Conservation (phyloP, 2,888 invertebrate genomes). For the Cantharis rufa region DNA sequence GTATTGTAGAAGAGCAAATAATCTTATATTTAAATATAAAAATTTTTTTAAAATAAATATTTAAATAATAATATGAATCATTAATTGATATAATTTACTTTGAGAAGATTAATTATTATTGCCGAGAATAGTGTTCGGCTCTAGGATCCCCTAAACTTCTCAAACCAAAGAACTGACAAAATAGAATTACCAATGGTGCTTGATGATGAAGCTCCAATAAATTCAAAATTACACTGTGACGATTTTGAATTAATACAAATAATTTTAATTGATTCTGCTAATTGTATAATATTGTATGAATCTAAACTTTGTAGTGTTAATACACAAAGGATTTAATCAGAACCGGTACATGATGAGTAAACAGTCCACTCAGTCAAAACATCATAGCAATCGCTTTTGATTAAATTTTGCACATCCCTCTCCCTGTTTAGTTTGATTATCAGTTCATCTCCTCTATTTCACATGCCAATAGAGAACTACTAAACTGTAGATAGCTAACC, state of each 20-base stretch:
- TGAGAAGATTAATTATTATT: no score
- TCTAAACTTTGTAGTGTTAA: conserved; percentile 31
- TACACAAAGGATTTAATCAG: conserved; percentile 49
- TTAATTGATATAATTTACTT: no score
- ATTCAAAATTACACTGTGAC: not conserved
- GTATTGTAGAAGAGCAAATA: no score
- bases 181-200: not conserved
- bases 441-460: conserved; percentile 32
- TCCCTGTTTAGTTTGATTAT: conserved; percentile 36
- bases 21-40: no score
- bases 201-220: not conserved
- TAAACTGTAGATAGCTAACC: conserved; percentile 20
- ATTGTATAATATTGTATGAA: conserved; percentile 24
- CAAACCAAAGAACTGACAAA: not conserved
- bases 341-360: conserved; percentile 46
- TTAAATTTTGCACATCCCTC: conserved; percentile 53
- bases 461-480: conserved; percentile 24
- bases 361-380: conserved; percentile 55
- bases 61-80: no score
- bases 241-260: conserved; percentile 4
- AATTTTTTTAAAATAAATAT: no score
- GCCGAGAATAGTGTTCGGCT: no score
- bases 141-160: not conserved
- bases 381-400: conserved; percentile 57
- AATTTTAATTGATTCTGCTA: conserved; percentile 24